These are phyloP conservation scores for Cylindroiulus punctatus DNA, from an alignment of 2,888 invertebrate species.

Conservation along the genomic window DNA sequence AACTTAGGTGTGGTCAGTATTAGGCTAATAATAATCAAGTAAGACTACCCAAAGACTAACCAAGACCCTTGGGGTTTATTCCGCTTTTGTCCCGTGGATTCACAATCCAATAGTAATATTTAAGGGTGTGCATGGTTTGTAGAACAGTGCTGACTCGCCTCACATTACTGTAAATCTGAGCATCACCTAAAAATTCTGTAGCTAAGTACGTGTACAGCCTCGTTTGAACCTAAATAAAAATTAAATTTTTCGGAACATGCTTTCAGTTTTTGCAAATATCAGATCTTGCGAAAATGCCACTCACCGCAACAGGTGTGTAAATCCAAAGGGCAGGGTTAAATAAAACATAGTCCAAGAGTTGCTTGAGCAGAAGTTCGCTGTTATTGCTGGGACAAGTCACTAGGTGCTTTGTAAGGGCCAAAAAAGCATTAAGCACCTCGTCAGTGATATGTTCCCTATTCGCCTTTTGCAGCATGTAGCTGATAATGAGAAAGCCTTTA, in stretches of 20 bases:
- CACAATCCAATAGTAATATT: conserved; percentile 99
- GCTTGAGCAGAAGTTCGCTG: conserved; percentile 89
- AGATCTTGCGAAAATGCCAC: conserved; percentile 53
- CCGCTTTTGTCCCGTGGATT: conserved; percentile 95
- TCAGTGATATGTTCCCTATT: conserved; percentile 89
- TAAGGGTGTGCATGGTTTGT: conserved; percentile 97
- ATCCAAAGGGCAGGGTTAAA: conserved; percentile 99
- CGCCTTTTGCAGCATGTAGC: conserved; percentile 91
- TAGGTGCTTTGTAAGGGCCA: conserved; percentile 90
- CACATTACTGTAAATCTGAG: conserved; percentile 96
- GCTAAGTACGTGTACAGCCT: conserved; percentile 95
- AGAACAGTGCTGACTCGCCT: conserved; percentile 95
- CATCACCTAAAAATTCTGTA: conserved; percentile 97
- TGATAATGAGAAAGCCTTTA: conserved; percentile 97
- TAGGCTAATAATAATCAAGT: not conserved
- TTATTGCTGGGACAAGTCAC: conserved; percentile 93
- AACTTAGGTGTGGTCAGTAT: not conserved
- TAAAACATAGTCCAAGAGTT: conserved; percentile 97
- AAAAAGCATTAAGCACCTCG: conserved; percentile 90
- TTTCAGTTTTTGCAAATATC: conserved; percentile 56
- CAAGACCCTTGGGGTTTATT: conserved; percentile 92
- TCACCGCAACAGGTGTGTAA: conserved; percentile 92
- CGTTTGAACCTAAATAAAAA: conserved; percentile 74
- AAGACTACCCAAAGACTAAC: conserved; percentile 68
- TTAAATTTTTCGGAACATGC: not conserved